phyloP scores from a whole-genome alignment of 2,113 vertebrate genomes.

The Zootoca vivipara region DNA sequence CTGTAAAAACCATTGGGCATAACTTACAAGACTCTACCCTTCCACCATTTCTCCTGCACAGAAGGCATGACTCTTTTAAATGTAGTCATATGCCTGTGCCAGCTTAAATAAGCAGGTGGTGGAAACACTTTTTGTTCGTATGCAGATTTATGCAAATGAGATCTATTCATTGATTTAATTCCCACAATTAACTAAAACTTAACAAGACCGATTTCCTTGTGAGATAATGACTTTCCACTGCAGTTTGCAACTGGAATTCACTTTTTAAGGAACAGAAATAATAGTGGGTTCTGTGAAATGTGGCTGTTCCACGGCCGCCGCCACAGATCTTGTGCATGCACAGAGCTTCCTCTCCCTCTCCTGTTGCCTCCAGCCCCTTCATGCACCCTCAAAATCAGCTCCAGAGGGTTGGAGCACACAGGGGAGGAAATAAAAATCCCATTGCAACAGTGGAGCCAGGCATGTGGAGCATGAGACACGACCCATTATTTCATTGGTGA shows the following conservation, averaged over 20 bases:
- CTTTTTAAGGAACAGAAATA: neutral
- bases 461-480: no score
- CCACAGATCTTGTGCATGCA: no score
- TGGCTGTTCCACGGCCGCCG: no score
- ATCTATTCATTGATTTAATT: neutral
- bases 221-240: neutral
- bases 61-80: neutral
- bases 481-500: no score
- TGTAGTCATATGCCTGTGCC: neutral
- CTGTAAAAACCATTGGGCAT: neutral
- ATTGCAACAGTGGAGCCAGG: no score
- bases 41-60: neutral
- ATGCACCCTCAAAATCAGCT: no score
- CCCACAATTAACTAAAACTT: neutral
- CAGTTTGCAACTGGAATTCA: neutral
- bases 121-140: neutral
- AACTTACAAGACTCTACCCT: neutral
- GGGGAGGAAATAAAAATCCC: no score
- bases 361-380: no score
- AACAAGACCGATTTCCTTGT: neutral
- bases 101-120: neutral
- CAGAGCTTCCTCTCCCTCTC: no score
- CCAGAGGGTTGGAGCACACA: no score
- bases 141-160: neutral
- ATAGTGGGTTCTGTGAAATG: no score